These are phyloP conservation scores for Phalacrocorax aristotelis DNA, from an alignment of 2,113 vertebrate genomes.

Conservation along the genomic window DNA sequence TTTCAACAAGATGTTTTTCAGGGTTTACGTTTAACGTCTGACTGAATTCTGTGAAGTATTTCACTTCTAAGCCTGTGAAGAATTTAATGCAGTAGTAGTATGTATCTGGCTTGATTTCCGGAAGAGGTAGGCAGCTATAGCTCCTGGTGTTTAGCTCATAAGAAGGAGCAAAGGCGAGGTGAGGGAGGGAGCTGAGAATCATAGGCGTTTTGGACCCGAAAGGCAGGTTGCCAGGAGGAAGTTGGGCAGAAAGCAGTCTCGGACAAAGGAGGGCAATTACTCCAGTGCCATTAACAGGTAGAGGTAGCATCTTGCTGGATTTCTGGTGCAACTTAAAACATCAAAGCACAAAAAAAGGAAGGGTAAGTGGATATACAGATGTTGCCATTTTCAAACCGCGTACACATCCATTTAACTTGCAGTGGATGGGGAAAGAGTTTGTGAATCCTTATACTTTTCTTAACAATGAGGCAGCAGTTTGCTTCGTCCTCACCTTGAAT, in stretches of 20 bases:
- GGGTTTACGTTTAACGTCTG: not conserved
- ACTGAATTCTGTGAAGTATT: not conserved
- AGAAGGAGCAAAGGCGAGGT: not conserved
- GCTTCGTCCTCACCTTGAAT: not conserved
- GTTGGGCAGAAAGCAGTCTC: not conserved
- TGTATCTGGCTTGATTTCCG: not conserved
- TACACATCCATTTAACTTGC: accelerated
- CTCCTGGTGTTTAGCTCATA: accelerated
- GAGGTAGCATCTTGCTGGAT: not conserved
- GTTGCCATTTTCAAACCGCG: accelerated
- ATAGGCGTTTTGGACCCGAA: accelerated
- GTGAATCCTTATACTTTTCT: not conserved
- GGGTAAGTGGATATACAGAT: not conserved
- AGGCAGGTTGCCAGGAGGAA: not conserved
- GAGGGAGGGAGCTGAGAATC: not conserved
- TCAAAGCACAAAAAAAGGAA: not conserved
- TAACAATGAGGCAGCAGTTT: not conserved
- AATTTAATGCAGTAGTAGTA: accelerated
- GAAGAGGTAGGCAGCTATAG: not conserved
- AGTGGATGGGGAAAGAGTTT: not conserved
- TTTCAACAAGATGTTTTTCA: not conserved
- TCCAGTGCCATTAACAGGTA: not conserved
- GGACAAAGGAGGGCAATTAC: not conserved
- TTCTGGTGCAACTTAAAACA: not conserved
- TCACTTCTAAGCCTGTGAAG: not conserved